phyloP scores from a whole-genome alignment of 1,140 invertebrate genomes.

The Formica exsecta region DNA sequence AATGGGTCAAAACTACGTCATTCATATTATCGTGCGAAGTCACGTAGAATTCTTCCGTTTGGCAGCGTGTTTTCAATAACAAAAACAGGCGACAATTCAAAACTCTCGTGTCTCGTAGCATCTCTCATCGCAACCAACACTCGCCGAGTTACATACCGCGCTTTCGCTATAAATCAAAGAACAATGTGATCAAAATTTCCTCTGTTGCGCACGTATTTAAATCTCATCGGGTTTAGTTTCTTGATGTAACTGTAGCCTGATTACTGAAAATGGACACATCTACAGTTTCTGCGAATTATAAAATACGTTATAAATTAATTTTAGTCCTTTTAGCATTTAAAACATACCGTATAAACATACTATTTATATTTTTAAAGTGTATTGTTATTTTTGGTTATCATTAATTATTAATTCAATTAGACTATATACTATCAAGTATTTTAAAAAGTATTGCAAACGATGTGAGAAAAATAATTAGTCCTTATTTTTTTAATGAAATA shows the following conservation, averaged over 20 bases:
- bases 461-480: too few species aligned
- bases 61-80: constrained; percentile 8
- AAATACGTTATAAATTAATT: background rate
- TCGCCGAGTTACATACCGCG: background rate
- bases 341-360: too few species aligned
- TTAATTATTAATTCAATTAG: too few species aligned
- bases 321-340: background rate
- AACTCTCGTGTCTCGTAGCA: background rate
- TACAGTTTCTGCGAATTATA: background rate
- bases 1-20: constrained; percentile 41
- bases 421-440: too few species aligned
- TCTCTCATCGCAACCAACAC: background rate
- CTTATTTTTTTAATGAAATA: too few species aligned
- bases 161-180: constrained; percentile 27
- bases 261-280: background rate
- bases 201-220: background rate
- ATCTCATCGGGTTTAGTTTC: background rate
- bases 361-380: too few species aligned
- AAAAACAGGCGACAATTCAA: constrained; percentile 1
- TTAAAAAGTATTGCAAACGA: too few species aligned
- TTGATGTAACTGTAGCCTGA: background rate
- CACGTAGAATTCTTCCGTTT: constrained; percentile 36
- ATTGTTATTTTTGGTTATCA: too few species aligned
- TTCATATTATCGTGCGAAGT: constrained; percentile 31
- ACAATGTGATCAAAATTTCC: background rate